Conservation (phyloP, 2,888 invertebrate species). For the Lochmaea capreae region DNA sequence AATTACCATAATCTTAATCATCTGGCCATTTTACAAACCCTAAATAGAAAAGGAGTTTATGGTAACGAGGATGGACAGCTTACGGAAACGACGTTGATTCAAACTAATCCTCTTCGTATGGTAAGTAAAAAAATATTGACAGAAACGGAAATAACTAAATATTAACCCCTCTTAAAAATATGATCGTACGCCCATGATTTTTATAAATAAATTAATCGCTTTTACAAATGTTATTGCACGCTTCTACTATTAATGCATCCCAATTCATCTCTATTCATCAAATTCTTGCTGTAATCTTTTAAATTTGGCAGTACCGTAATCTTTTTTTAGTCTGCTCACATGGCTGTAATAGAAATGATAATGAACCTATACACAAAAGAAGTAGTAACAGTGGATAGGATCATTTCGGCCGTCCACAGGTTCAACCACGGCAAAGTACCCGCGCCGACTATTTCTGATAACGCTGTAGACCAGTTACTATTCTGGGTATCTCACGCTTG, state of each 20-base stretch:
- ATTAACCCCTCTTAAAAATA: too few relatives aligned
- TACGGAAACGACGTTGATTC: conserved; percentile 95
- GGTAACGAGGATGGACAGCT: conserved; percentile 89
- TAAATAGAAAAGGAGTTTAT: conserved; percentile 91
- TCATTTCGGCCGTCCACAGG: conserved; percentile 86
- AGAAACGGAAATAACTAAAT: too few relatives aligned
- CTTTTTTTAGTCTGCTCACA: conserved; percentile 83
- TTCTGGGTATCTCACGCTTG: conserved; percentile 92
- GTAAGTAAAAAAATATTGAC: conserved; percentile 68
- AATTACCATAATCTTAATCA: conserved; percentile 96
- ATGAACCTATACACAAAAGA: conserved; percentile 95
- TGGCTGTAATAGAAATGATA: conserved; percentile 94
- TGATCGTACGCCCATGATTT: too few relatives aligned
- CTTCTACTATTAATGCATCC: too few relatives aligned
- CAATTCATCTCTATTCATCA: too few relatives aligned
- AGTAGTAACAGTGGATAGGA: conserved; percentile 88
- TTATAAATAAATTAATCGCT: too few relatives aligned
- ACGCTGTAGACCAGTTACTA: conserved; percentile 86
- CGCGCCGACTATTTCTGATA: conserved; percentile 64
- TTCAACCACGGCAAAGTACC: conserved; percentile 73
- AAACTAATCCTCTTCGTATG: conserved; percentile 94
- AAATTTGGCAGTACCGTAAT: too few relatives aligned
- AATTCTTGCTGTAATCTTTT: too few relatives aligned
- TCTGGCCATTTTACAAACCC: conserved; percentile 93
- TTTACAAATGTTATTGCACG: too few relatives aligned